Conservation (phyloP, 2,888 invertebrate species). For the Barypeithes pellucidus region DNA sequence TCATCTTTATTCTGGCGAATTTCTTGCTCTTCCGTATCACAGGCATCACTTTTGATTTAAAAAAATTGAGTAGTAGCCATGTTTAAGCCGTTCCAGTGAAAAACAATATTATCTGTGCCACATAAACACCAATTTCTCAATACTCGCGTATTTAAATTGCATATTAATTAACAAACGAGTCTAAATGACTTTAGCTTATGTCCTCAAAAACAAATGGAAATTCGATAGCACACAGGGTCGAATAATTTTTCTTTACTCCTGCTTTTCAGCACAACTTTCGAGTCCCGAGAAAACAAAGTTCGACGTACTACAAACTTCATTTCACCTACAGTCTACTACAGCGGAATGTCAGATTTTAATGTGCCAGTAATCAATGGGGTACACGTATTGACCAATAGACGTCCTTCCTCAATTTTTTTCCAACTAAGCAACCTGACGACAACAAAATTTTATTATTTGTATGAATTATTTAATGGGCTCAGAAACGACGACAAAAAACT, state of each 20-base stretch:
- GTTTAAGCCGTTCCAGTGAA: constrained; percentile 66
- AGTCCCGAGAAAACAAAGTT: constrained; percentile 49
- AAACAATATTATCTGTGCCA: constrained; percentile 56
- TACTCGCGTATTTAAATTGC: constrained; percentile 37
- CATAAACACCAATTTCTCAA: constrained; percentile 49
- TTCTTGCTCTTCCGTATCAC: constrained; percentile 40
- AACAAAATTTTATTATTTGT: neutral
- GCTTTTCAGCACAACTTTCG: constrained; percentile 38
- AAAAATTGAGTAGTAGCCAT: constrained; percentile 67
- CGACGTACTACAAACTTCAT: constrained; percentile 53
- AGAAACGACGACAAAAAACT: constrained; percentile 1
- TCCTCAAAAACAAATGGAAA: constrained; percentile 38
- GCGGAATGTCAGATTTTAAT: constrained; percentile 45
- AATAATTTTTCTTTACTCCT: constrained; percentile 45
- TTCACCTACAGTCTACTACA: constrained; percentile 43
- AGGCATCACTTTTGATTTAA: constrained; percentile 55
- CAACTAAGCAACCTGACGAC: neutral
- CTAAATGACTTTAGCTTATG: constrained; percentile 19
- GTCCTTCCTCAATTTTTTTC: constrained; percentile 6
- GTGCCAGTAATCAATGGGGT: constrained; percentile 48
- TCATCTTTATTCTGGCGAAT: constrained; percentile 61
- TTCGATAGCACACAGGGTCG: constrained; percentile 39
- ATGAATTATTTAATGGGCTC: constrained; percentile 13
- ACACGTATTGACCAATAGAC: constrained; percentile 26
- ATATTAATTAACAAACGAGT: constrained; percentile 42